phyloP scores from a whole-genome alignment of 2,797 vertebrate genomes.

The Falco concolor region DNA sequence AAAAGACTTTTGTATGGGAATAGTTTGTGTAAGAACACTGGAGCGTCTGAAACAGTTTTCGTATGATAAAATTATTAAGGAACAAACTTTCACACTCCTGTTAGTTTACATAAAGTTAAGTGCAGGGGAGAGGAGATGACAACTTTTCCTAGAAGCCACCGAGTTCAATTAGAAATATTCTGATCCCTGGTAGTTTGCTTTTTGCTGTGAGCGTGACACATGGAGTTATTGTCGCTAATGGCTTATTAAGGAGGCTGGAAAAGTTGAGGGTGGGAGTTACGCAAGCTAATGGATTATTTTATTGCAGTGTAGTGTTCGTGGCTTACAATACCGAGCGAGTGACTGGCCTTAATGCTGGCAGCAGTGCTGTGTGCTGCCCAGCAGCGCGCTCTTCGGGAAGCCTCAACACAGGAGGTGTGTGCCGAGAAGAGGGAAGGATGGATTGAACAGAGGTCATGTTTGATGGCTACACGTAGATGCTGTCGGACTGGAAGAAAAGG shows the following conservation, averaged over 20 bases:
- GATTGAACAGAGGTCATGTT: neutral
- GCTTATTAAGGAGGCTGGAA: neutral
- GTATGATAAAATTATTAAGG: neutral
- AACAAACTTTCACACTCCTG: neutral
- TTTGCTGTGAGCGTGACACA: neutral
- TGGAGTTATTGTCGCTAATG: neutral
- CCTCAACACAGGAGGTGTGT: fast-evolving
- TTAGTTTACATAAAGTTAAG: neutral
- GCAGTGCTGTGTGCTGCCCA: neutral
- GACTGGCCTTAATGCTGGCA: neutral
- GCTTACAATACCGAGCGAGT: fast-evolving
- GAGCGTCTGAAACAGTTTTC: neutral
- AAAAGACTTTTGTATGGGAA: neutral
- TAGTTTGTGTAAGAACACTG: neutral
- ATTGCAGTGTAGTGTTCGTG: fast-evolving
- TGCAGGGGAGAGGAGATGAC: neutral
- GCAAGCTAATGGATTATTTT: neutral
- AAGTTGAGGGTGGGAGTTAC: neutral
- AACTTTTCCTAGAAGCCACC: neutral
- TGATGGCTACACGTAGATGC: neutral
- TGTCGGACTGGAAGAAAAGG: neutral
- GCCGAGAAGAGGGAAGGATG: neutral
- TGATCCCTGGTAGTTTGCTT: neutral
- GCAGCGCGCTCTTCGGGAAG: neutral
- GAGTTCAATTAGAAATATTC: neutral